phyloP scores from a whole-genome alignment of 2,797 vertebrate species.

The Sciaenops ocellatus region DNA sequence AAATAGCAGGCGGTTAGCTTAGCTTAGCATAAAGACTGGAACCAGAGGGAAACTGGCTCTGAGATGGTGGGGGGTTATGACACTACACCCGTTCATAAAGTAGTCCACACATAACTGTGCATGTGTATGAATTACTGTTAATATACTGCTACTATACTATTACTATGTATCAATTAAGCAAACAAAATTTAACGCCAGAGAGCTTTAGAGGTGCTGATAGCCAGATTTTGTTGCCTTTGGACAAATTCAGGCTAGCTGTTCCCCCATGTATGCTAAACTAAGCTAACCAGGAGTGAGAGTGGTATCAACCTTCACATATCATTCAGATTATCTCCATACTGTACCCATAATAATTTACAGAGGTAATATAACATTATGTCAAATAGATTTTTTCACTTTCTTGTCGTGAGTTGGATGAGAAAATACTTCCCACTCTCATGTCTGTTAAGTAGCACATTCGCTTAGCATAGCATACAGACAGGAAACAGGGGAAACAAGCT shows the following conservation, averaged over 20 bases:
- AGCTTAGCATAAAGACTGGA: conserved; percentile 7
- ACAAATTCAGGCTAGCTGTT: not conserved
- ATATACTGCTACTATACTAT: too few relatives aligned
- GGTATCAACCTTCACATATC: too few relatives aligned
- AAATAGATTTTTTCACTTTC: too few relatives aligned
- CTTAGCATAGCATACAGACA: too few relatives aligned
- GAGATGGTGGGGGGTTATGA: not conserved
- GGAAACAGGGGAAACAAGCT: too few relatives aligned
- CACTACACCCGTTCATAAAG: not conserved
- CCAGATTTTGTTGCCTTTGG: not conserved
- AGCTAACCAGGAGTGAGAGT: not conserved
- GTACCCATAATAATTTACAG: too few relatives aligned
- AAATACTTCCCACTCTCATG: too few relatives aligned
- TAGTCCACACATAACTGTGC: not conserved
- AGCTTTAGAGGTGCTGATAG: not conserved
- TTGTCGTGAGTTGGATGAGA: too few relatives aligned
- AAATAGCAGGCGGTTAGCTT: not conserved
- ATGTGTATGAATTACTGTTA: too few relatives aligned
- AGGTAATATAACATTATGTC: too few relatives aligned
- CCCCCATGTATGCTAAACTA: conserved; percentile 15
- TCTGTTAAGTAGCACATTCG: too few relatives aligned
- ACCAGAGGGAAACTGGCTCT: not conserved
- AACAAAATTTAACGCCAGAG: not conserved
- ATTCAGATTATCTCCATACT: too few relatives aligned
- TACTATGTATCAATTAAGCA: not conserved